These are phyloP conservation scores for Mystacornis crossleyi DNA, from an alignment of 2,113 vertebrate species.

Conservation along the genomic window DNA sequence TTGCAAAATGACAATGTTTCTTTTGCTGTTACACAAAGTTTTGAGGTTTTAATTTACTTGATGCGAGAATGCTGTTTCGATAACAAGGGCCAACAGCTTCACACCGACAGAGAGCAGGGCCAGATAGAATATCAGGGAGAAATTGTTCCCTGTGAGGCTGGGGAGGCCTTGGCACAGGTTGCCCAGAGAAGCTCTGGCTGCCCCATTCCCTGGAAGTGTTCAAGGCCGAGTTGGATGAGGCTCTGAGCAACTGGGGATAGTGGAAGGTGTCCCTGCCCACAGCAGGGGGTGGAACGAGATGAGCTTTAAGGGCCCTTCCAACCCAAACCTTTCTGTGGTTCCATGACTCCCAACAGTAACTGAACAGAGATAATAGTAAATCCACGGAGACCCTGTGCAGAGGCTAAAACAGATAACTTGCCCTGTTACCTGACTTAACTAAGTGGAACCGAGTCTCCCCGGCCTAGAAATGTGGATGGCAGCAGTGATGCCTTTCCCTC, in stretches of 20 bases:
- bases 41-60: background rate
- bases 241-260: background rate
- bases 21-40: background rate
- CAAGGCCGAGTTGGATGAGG: background rate
- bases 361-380: background rate
- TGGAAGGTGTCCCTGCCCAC: background rate
- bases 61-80: background rate
- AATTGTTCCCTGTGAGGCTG: background rate
- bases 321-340: background rate
- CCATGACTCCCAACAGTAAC: too few relatives aligned
- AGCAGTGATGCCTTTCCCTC: background rate
- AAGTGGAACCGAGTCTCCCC: background rate
- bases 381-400: background rate
- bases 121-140: background rate
- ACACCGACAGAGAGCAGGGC: background rate
- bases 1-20: fast-evolving
- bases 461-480: background rate
- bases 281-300: background rate
- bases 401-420: background rate
- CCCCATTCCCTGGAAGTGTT: background rate
- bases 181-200: background rate
- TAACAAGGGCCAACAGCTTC: background rate
- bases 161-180: background rate
- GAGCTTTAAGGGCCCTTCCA: background rate
- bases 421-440: background rate